Conservation (phyloP, 2,113 vertebrate species). For the Anolis carolinensis region DNA sequence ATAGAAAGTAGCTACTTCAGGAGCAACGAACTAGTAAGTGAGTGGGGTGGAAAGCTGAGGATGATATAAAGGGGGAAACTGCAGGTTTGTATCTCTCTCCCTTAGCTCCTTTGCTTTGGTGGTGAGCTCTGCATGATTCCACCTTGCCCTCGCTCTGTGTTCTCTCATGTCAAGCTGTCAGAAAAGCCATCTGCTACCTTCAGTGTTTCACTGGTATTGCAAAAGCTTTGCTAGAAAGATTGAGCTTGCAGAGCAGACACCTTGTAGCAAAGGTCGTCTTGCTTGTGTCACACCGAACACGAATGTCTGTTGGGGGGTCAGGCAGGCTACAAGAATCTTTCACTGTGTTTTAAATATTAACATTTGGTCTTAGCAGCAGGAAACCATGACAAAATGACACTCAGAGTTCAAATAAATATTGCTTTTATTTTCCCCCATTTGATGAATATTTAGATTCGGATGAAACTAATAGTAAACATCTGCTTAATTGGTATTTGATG, state of each 20-base stretch:
- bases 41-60: not conserved
- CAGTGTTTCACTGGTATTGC: not conserved
- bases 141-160: not conserved
- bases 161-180: not conserved
- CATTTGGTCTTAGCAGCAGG: not conserved
- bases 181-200: not conserved
- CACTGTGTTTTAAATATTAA: not conserved
- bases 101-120: not conserved
- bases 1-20: not conserved
- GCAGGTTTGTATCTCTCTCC: not conserved
- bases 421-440: not conserved
- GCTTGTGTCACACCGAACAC: not conserved
- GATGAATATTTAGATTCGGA: not conserved
- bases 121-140: not conserved
- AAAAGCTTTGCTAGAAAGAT: not conserved
- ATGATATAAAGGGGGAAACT: not conserved
- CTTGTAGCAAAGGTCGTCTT: not conserved
- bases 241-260: not conserved
- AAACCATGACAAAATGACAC: not conserved
- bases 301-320: not conserved
- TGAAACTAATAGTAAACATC: too few species aligned
- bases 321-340: not conserved
- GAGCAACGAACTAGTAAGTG: not conserved
- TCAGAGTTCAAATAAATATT: not conserved
- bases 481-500: not conserved